phyloP scores from a whole-genome alignment of 2,797 vertebrate species.

The Urosaurus nigricauda region DNA sequence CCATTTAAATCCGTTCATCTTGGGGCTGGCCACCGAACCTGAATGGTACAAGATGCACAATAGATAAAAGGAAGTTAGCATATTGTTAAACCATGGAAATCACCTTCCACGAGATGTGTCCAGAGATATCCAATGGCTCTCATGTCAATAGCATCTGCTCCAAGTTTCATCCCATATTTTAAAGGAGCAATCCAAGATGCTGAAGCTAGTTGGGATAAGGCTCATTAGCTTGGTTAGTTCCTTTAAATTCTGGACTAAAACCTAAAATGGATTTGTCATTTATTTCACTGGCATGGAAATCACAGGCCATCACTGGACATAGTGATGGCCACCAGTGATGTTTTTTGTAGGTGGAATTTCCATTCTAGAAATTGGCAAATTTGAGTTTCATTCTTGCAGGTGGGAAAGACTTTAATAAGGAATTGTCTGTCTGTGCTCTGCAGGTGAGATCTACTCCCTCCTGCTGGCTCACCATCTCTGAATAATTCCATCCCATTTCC shows the following conservation, averaged over 20 bases:
- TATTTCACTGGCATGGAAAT: no score
- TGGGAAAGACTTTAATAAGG: neutral
- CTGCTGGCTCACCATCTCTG: conserved; percentile 13
- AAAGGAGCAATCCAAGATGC: no score
- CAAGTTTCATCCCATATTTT: no score
- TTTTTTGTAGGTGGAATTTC: neutral
- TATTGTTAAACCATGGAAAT: neutral
- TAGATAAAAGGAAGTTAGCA: neutral
- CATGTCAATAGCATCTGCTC: no score
- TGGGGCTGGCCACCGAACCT: neutral
- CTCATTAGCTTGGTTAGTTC: no score
- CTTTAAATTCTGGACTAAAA: no score
- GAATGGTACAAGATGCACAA: neutral
- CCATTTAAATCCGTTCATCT: neutral
- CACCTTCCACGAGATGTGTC: no score
- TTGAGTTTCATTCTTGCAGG: neutral
- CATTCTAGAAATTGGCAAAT: neutral
- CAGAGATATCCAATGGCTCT: no score
- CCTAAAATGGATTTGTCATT: no score
- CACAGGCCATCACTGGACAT: no score
- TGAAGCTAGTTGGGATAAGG: no score
- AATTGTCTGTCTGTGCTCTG: neutral
- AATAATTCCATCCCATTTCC: neutral
- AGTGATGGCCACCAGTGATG: no score
- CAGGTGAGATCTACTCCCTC: neutral